Conservation (phyloP, 2,113 vertebrate species). For the Falcunculus frontatus region DNA sequence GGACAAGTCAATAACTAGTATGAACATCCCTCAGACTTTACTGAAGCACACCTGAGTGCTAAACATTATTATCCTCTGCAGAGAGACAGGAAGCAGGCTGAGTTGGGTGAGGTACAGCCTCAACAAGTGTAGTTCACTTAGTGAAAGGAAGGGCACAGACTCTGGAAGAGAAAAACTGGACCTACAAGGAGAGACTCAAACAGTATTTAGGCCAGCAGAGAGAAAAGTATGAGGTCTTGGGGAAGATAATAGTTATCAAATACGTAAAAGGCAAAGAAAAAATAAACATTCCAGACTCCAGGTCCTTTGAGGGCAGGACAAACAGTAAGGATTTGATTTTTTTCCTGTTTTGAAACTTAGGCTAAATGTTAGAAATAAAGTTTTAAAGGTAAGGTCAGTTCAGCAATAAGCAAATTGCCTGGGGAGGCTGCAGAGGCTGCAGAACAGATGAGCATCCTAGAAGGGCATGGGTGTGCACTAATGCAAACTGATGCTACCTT, state of each 20-base stretch:
- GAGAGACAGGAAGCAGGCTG: not conserved
- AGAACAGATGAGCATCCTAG: not conserved
- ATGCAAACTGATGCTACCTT: not conserved
- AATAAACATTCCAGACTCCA: not conserved
- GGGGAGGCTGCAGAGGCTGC: not conserved
- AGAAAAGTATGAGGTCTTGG: not conserved
- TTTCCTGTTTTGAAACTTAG: not conserved
- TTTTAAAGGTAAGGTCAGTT: not conserved
- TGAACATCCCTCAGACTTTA: not conserved
- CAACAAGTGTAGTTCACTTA: not conserved
- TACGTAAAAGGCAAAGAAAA: not conserved
- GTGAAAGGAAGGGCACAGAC: not conserved
- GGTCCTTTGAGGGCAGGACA: not conserved
- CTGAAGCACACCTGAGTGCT: not conserved
- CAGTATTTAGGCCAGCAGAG: not conserved
- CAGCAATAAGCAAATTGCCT: not conserved
- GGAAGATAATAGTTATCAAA: not conserved
- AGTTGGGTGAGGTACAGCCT: not conserved
- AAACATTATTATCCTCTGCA: not conserved
- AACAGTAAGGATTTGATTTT: not conserved
- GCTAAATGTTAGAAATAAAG: not conserved
- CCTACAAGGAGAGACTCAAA: not conserved
- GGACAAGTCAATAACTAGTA: not conserved
- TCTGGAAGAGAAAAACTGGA: not conserved
- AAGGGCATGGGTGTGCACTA: not conserved